Evolutionary conservation across 2,888 invertebrate genomes (phyloP).

Genomic region (Phyllotreta striolata): DNA sequence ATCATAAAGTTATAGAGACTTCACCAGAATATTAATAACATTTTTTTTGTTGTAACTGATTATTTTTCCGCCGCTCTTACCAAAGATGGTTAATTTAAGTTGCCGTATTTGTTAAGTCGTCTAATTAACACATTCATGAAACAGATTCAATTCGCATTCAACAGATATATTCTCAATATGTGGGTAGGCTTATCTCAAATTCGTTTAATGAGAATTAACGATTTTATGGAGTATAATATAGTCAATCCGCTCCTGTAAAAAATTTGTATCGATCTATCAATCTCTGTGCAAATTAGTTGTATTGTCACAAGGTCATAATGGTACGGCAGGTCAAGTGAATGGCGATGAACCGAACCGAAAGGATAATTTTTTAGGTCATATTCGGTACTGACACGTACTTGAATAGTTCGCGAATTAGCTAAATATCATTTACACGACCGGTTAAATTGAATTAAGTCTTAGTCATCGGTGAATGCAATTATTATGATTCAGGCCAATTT

Average conservation of each 20-base stretch:
- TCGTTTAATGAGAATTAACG: no score
- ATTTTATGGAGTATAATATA: neutral
- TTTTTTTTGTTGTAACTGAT: conserved; percentile 11
- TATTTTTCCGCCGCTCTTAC: no score
- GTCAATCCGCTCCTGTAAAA: neutral
- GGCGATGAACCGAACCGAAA: conserved; percentile 22
- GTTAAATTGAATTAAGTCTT: neutral
- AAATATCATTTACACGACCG: neutral
- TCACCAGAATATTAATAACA: conserved; percentile 22
- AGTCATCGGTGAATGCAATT: no score
- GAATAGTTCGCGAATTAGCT: conserved; percentile 13
- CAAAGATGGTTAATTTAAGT: no score
- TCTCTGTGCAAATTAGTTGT: conserved; percentile 20
- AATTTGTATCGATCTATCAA: conserved; percentile 2
- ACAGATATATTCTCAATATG: no score
- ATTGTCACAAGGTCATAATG: conserved; percentile 23
- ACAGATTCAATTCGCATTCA: no score
- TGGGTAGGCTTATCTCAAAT: no score
- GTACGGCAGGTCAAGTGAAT: conserved; percentile 23
- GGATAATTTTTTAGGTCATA: conserved; percentile 21
- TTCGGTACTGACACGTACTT: conserved; percentile 11
- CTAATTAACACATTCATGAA: no score
- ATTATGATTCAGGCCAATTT: no score
- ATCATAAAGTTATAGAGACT: conserved; percentile 28
- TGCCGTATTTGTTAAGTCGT: no score